Evolutionary conservation across 2,888 invertebrate genomes (phyloP), one percentile per base, ranked within the genome.

Genomic region (Drosophila picticornis): DNA sequence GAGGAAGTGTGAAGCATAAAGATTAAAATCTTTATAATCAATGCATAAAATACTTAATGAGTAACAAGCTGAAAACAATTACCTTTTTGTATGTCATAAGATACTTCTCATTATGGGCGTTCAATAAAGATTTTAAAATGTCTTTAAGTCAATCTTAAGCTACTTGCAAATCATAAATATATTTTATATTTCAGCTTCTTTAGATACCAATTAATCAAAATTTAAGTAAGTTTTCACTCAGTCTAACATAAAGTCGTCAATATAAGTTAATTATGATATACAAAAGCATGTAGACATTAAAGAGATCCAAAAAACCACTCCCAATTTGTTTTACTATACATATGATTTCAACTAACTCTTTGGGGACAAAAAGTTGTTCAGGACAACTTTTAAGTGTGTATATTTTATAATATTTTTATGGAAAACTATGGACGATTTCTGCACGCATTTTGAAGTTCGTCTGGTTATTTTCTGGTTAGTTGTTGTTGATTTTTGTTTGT

Each of bases 361-460:
- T 56, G 36, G n/a, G 9, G 27, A 43, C 27, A 67, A 76, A 81
- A 81, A 81, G 79, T 81, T 68, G 84, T 72, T 79, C 51, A 55
- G 64, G 52, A 57, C 84, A 77, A 84, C 79, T 80, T 69, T 73
- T 57, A 51, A 60, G 57, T 52, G 34, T 71, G 56, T 48, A 19
- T 51, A 48, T 34, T n/a, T 0, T 46, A 40, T 13, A 11, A 11
- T 36, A 40, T 55, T 7, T 51, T 70, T 83, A 46, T 70, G n/a
- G 46, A 40, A 34, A 68, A 46, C 43, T 29, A 36, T 74, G 70
- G 81, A 85, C 85, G 80, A 83, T 80, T 81, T 85, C 77, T 88
- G 83, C 81, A 88, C 85, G 85, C 85, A 81, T 88, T 83, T 74
- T 75, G 79, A 83, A 79, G 81, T 85, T 85, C 75, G 83, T 58